Conservation (phyloP, 2,113 vertebrate species). For the Prolemur simus region DNA sequence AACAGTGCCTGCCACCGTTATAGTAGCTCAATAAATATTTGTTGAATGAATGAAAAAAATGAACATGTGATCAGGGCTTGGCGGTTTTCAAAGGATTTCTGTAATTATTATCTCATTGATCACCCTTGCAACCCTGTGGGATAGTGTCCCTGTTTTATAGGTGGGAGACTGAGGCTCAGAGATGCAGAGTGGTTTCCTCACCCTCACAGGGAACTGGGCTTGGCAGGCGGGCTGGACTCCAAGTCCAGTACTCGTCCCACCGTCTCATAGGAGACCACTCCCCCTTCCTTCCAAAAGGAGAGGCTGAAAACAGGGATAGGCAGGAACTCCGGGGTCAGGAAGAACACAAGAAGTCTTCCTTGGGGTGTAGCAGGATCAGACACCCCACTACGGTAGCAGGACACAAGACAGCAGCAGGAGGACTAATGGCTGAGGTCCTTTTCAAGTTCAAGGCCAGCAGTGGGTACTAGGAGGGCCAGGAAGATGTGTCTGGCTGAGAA, state of each 20-base stretch:
- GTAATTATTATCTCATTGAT: background rate
- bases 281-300: background rate
- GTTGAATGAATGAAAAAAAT: background rate
- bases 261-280: background rate
- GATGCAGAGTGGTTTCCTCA: background rate
- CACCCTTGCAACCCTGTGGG: background rate
- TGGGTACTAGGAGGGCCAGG: background rate
- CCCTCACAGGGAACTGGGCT: background rate
- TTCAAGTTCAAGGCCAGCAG: background rate
- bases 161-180: background rate
- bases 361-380: background rate
- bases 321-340: background rate
- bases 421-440: too few relatives aligned
- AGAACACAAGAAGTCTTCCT: background rate
- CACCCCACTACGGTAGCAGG: background rate
- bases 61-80: background rate
- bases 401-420: background rate
- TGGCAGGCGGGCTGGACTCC: background rate
- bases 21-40: background rate
- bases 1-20: background rate
- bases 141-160: background rate
- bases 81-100: background rate
- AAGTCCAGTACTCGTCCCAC: background rate
- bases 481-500: background rate
- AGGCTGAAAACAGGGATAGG: background rate